Conservation (phyloP, 2,888 invertebrate genomes). For the Sarcophaga subvicina region DNA sequence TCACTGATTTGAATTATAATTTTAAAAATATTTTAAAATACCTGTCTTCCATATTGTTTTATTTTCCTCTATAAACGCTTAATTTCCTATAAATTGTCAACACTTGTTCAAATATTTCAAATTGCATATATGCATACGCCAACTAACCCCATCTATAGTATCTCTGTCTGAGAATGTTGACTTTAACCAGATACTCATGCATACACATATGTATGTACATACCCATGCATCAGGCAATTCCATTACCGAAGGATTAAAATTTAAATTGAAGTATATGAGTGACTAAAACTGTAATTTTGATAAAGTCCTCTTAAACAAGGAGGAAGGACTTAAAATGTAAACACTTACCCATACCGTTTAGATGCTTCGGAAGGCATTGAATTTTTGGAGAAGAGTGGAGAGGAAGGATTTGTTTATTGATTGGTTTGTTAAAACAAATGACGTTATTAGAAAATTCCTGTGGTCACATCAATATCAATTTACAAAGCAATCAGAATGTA, state of each 20-base stretch:
- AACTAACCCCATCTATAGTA: too few species aligned
- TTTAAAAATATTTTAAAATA: too few species aligned
- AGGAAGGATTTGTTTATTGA: constrained; percentile 55
- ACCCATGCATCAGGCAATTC: constrained; percentile 19
- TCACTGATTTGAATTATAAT: too few species aligned
- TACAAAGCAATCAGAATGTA: constrained; percentile 44
- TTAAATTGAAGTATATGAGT: constrained; percentile 9
- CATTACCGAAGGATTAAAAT: constrained; percentile 59
- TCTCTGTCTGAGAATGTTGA: too few species aligned
- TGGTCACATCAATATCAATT: constrained; percentile 69
- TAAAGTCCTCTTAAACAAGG: constrained; percentile 29
- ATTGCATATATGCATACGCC: too few species aligned
- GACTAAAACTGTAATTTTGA: constrained; percentile 38
- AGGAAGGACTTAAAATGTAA: constrained; percentile 13
- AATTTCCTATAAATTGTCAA: constrained; percentile 22
- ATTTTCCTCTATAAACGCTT: too few species aligned
- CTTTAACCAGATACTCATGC: too few species aligned
- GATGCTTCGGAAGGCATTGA: background rate
- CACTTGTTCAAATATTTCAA: constrained; percentile 16
- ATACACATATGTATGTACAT: too few species aligned
- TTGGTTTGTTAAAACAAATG: constrained; percentile 66
- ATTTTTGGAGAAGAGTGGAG: background rate
- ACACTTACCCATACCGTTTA: constrained; percentile 9
- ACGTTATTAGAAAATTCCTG: constrained; percentile 69
- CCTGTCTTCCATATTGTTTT: too few species aligned